These are phyloP conservation scores for Podabrus alpinus DNA, from an alignment of 2,888 invertebrate genomes.

Conservation along the genomic window DNA sequence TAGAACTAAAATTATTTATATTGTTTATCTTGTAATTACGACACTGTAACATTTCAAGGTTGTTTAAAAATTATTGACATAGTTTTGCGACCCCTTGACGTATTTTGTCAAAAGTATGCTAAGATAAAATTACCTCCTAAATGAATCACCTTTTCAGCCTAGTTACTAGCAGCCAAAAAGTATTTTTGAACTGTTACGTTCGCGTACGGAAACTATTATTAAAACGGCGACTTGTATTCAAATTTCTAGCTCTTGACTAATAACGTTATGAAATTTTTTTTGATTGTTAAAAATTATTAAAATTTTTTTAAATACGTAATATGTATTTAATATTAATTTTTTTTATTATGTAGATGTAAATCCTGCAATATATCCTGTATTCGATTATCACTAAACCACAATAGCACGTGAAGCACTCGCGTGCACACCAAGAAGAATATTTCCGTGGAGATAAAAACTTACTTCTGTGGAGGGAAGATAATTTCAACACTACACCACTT, in stretches of 20 bases:
- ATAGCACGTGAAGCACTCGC: constrained; percentile 29
- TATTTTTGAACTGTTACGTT: constrained; percentile 36
- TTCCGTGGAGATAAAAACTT: constrained; percentile 37
- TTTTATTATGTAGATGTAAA: background rate
- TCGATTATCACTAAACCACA: constrained; percentile 31
- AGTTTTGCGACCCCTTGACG: constrained; percentile 21
- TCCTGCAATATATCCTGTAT: constrained; percentile 30
- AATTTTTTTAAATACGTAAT: background rate
- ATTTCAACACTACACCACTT: constrained; percentile 47
- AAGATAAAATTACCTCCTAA: constrained; percentile 32
- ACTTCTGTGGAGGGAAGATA: constrained; percentile 49
- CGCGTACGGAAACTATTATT: constrained; percentile 33
- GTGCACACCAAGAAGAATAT: constrained; percentile 13
- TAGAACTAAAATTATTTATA: background rate
- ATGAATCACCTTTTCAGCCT: constrained; percentile 37
- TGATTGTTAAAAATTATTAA: background rate
- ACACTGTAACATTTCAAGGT: constrained; percentile 8
- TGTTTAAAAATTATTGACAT: constrained; percentile 22
- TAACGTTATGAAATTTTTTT: background rate
- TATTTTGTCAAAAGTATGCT: constrained; percentile 20
- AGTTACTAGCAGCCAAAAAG: constrained; percentile 35
- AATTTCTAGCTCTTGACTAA: constrained; percentile 7
- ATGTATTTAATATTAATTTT: background rate
- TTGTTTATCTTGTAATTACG: background rate
- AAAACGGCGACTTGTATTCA: constrained; percentile 28